Conservation (phyloP, 64 coral and sea anemone genomes). For the Acropora tenuis region DNA sequence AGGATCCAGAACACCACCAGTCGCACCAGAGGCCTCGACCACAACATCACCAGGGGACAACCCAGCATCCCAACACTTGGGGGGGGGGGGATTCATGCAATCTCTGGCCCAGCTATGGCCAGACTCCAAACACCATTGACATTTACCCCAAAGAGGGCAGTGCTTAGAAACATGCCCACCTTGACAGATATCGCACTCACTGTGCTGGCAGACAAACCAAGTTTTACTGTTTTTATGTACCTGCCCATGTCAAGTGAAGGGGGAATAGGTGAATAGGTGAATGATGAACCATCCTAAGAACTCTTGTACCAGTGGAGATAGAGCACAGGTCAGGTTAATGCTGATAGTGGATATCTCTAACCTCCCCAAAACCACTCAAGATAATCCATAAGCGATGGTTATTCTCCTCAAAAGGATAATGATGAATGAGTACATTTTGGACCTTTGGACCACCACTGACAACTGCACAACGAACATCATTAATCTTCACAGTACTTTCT, state of each 20-base stretch:
- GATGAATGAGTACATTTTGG: background rate
- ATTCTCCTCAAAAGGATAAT: background rate
- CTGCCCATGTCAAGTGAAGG: background rate
- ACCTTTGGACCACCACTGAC: background rate
- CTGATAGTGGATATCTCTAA: background rate
- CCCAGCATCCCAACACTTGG: background rate
- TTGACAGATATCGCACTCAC: background rate
- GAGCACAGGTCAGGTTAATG: background rate
- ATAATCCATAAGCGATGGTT: background rate
- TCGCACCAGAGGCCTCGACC: background rate
- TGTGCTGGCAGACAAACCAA: background rate
- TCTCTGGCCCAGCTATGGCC: background rate
- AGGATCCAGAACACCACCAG: background rate
- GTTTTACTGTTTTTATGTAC: background rate
- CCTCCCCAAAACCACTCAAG: background rate
- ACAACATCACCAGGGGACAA: too few species aligned
- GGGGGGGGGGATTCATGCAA: background rate
- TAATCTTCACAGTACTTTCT: too few species aligned
- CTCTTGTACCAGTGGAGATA: background rate
- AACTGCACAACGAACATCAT: background rate
- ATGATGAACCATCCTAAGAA: background rate
- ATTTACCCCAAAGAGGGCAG: background rate
- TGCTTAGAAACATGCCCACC: background rate
- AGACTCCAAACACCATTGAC: background rate
- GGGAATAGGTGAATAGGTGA: background rate